Evolutionary conservation across 2,888 invertebrate genomes (phyloP), one percentile per base, ranked within the genome.

Genomic region (Drosophila helvetica): DNA sequence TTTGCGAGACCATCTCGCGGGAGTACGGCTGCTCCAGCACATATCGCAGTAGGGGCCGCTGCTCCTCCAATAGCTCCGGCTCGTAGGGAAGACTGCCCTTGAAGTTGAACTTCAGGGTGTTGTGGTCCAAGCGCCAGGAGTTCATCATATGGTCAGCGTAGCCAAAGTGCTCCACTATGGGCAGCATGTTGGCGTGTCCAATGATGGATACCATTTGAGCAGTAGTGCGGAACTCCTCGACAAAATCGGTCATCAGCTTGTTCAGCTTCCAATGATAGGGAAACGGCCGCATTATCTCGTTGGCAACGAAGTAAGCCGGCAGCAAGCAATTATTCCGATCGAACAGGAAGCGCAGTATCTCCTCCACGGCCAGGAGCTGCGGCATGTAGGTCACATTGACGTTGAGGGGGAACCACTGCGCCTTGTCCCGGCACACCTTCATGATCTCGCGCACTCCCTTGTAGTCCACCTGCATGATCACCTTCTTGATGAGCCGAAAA

Each of bases 131-230:
- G 79, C 97, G 95, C 99, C 99, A 99, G 0, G 98, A 97, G 92
- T 97, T 97, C 57, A 97, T 96, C 54, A 97, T 93, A 90, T 97
- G 96, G 91, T 97, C 97, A 0, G 97, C 96, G 90, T 97, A 97
- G 8, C 97, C 97, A 54, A 97, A 96, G 90, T 98, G 97, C 82
- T 98, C 98, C 0, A 98, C 98, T 17, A 99, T 96, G 0, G 99
- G 99, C 56, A 98, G 92, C 96, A 99, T 96, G 89, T 96, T 95
- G 0, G 97, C 95, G 83, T 98, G 96, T 0, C 97, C 97, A 76
- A 97, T 95, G 62, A 98, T 96, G 0, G 98, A 96, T 0, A 98
- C 97, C 97, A 99, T 98, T 93, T 99, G 98, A 0, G 98, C 98
- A 70, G 97, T 96, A 15, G 96, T 95, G 75, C 97, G 95, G 91